Conservation (phyloP, 2,888 invertebrate species). For the Eristalinus aeneus region DNA sequence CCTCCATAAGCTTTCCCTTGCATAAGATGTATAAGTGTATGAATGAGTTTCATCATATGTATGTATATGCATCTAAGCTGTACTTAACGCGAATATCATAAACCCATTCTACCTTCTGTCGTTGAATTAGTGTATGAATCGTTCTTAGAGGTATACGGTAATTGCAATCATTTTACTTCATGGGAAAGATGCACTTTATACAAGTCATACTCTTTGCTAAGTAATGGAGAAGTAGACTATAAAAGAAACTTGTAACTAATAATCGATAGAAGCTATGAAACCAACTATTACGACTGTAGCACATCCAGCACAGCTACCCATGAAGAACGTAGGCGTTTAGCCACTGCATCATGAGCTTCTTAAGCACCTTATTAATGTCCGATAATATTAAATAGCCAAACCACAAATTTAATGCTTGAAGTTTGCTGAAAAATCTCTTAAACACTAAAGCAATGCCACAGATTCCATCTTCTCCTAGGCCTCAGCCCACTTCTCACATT, state of each 20-base stretch:
- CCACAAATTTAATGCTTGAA: slow-evolving; percentile 5
- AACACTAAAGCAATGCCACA: slow-evolving; percentile 7
- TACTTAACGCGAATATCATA: background rate
- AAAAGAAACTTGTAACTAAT: background rate
- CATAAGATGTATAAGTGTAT: background rate
- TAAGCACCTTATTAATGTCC: background rate
- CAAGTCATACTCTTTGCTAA: background rate
- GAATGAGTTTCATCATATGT: background rate
- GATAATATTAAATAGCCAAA: background rate
- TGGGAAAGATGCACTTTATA: background rate
- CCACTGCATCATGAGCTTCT: background rate
- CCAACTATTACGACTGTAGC: slow-evolving; percentile 10
- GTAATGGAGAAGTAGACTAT: background rate
- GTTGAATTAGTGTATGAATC: background rate
- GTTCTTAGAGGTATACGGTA: background rate
- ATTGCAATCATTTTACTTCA: background rate
- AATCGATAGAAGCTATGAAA: background rate
- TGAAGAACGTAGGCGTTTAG: background rate
- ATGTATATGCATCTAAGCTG: background rate
- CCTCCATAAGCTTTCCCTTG: background rate
- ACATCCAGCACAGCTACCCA: background rate
- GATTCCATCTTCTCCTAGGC: background rate
- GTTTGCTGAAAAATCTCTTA: background rate
- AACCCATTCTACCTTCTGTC: background rate
- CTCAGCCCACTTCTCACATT: slow-evolving; percentile 1